Evolutionary conservation across 2,888 invertebrate genomes (phyloP).

Genomic region (Drosophila siamana): DNA sequence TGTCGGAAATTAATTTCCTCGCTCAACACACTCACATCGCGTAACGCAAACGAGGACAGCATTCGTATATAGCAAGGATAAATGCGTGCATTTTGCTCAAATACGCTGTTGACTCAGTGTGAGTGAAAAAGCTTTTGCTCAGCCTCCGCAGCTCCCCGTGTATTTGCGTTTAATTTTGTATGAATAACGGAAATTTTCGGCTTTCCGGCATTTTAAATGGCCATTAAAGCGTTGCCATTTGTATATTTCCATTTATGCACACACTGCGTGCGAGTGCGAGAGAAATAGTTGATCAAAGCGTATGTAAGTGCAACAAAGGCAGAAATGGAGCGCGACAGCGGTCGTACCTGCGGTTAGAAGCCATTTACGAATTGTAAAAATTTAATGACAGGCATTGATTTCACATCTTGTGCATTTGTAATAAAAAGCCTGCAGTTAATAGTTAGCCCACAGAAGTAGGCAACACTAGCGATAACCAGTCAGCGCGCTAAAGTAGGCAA

Average conservation of each 20-base stretch:
- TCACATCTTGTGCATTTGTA: not conserved
- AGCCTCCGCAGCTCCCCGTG: constrained; percentile 35
- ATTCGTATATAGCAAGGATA: constrained; percentile 34
- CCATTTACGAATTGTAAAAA: constrained; percentile 48
- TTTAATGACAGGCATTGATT: constrained; percentile 31
- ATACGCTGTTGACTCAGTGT: constrained; percentile 41
- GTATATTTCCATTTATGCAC: constrained; percentile 43
- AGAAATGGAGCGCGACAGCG: constrained; percentile 29
- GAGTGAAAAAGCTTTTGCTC: constrained; percentile 40
- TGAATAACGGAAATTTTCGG: constrained; percentile 79
- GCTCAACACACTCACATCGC: constrained; percentile 43
- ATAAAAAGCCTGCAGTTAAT: constrained; percentile 5
- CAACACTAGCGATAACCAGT: not conserved
- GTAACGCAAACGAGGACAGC: constrained; percentile 9
- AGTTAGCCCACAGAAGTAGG: constrained; percentile 21
- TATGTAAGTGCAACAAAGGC: constrained; percentile 34
- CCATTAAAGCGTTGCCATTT: constrained; percentile 63
- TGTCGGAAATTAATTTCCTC: constrained; percentile 81
- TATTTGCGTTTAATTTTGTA: constrained; percentile 76
- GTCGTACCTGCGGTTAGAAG: constrained; percentile 40
- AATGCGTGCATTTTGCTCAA: constrained; percentile 38
- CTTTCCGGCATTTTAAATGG: constrained; percentile 77
- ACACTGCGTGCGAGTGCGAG: not conserved
- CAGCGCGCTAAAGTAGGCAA: constrained; percentile 36
- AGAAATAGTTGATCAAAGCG: constrained; percentile 14